These are phyloP conservation scores for Eledone cirrhosa DNA, from an alignment of 2,888 invertebrate species.

Conservation along the genomic window DNA sequence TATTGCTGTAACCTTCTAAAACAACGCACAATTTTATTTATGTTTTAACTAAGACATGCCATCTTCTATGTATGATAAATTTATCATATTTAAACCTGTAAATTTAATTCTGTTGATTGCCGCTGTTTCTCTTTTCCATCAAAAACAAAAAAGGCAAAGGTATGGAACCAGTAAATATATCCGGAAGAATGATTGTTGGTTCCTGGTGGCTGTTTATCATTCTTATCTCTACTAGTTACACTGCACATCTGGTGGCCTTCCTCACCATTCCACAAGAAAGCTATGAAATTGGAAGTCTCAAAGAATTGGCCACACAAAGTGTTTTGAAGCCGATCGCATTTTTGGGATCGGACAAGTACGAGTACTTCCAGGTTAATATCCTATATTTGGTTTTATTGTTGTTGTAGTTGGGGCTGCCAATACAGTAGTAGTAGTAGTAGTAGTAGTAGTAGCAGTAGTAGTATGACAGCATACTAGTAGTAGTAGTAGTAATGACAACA, in stretches of 20 bases:
- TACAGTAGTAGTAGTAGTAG: too few species aligned
- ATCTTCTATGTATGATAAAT: too few species aligned
- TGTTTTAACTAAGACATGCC: too few species aligned
- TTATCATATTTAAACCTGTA: too few species aligned
- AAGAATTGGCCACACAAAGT: background rate
- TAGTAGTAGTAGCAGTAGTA: too few species aligned
- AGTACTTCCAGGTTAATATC: background rate
- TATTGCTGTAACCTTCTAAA: too few species aligned
- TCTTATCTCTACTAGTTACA: conserved; percentile 9
- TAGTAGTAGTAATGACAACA: too few species aligned
- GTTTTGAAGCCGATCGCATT: background rate
- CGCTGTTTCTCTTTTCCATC: too few species aligned
- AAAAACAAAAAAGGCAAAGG: background rate
- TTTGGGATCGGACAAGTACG: background rate
- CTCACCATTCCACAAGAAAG: background rate
- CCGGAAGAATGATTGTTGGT: background rate
- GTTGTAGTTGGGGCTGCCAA: background rate
- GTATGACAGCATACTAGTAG: too few species aligned
- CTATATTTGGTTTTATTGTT: background rate
- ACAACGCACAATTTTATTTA: too few species aligned
- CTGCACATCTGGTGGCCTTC: conserved; percentile 4
- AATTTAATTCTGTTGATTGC: too few species aligned
- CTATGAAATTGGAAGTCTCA: background rate
- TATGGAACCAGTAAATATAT: background rate
- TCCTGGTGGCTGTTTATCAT: conserved; percentile 26